Base-by-base conservation (phyloP, 2,888 invertebrate genomes). In the Ashinkailepas kermadecensis region DNA sequence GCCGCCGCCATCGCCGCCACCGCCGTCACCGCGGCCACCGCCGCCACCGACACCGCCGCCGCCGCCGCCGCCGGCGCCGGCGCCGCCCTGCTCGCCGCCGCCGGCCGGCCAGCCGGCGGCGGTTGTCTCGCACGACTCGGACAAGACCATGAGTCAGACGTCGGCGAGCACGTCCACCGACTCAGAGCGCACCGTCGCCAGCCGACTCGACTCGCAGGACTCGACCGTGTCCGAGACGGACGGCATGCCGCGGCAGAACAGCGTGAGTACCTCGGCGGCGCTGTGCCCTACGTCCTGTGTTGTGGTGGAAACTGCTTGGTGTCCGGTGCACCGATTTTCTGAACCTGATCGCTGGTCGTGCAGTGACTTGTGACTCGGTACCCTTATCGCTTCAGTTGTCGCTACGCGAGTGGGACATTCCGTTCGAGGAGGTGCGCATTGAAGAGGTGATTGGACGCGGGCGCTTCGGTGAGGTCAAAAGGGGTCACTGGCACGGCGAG, bases 401-500 rank as follows among this genome's bases (percentile, higher is more conserved):
- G 1, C 92, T 95, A 90, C 92, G 95, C 86, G 97, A 98, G 87
- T 98, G 98, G 98, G 97, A 98, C 89, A 98, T 98, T 87, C 97
- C 97, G n/a, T 97, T 92, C 89, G 95, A 96, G 87, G 97, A 98
- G 88, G 88, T 98, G 84, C 92, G 92, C 85, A 91, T 97, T 86
- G 93, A 92, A 84, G 96, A 97, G 84, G 90, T 92, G 86, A 94
- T 98, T 84, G 97, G 98, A 74, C 93, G 92, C 57, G 98, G 98
- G 0, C 91, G 97, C 83, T 97, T 98, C 89, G 97, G 97, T 81
- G 95, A 94, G 6, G 98, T 98, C 81, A 95, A 94, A 89, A 92
- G 95, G 85, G 99, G 97, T 83, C 92, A 94, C 86, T 99, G 98
- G 98, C 97, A 99, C 89, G 98, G 98, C 62, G 96, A 97, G 87